Base-by-base conservation (phyloP, 2,113 vertebrate genomes). In the Rutilus rutilus region DNA sequence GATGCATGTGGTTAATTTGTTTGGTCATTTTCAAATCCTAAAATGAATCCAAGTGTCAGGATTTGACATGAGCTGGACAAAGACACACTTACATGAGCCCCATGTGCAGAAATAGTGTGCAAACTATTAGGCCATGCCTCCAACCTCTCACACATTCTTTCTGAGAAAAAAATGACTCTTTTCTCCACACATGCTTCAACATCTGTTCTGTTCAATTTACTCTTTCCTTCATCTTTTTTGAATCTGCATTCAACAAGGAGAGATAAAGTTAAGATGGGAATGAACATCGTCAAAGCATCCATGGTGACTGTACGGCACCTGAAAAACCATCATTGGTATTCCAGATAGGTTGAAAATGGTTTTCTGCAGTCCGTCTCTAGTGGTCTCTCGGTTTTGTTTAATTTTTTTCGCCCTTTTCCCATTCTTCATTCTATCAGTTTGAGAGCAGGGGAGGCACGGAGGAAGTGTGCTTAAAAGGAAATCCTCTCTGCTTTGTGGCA, bases 261-360 rank as follows among this genome's bases (percentile, higher is more conserved):
- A 77, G 71, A 86, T 86, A 75, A 86, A 82, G 78, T 45, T 42
- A 64, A 65, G 42, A 45, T n/a, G 17, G 52, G 84, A 81, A 87
- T 87, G 81, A 23, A 85, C 83, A 86, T 75, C 80, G 7, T 69
- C 42, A 62, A 59, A 25, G 21, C 12, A 11, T 45, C 17, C 21
- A 42, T 47, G 15, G 60, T 11, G 10, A 39, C 65, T 60, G 19
- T 50, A 3, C 5, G 4, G 7, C 78, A 36, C 39, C 47, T 25
- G 65, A 78, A 87, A 59, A 83, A 85, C 85, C 82, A 77, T 69
- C 76, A 83, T 27, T 88, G 87, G 85, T 85, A 88, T 89, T 90
- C 90, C 88, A 87, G 19, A 54, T 52, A 71, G 85, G 62, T 67
- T 65, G 71, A 86, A 88, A 90, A 92, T 90, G 86, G 87, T 84